Evolutionary conservation across 2,113 vertebrate species (phyloP).

Genomic region (Salvelinus alpinus): DNA sequence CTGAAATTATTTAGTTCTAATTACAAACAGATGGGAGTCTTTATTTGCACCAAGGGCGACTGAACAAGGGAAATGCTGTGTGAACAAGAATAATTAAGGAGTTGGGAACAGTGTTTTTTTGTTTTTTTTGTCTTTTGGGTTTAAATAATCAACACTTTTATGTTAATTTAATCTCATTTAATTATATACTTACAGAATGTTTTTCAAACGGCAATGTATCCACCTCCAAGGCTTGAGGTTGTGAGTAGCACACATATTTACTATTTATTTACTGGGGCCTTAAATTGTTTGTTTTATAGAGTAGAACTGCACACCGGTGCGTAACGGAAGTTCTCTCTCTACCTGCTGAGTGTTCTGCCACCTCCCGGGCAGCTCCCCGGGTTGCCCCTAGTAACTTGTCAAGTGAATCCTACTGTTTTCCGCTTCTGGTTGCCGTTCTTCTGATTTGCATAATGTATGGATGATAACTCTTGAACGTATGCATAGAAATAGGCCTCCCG

Average conservation of each 20-base stretch:
- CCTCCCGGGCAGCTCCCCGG: slow-evolving; percentile 42
- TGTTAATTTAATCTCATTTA: slow-evolving; percentile 98
- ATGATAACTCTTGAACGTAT: not conserved
- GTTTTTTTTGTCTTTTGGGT: slow-evolving; percentile 63
- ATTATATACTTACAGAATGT: slow-evolving; percentile 89
- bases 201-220: slow-evolving; percentile 61
- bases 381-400: slow-evolving; percentile 32
- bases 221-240: slow-evolving; percentile 37
- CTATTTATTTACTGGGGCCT: slow-evolving; percentile 30
- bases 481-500: not conserved
- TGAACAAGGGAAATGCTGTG: slow-evolving; percentile 97
- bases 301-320: slow-evolving; percentile 20
- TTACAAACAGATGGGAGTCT: slow-evolving; percentile 99
- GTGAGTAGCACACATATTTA: slow-evolving; percentile 4
- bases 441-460: not conserved
- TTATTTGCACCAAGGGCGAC: slow-evolving; percentile 99
- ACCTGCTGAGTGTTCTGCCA: slow-evolving; percentile 37
- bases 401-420: slow-evolving; percentile 19
- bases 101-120: slow-evolving; percentile 84
- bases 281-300: slow-evolving; percentile 39
- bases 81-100: slow-evolving; percentile 99
- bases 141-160: slow-evolving; percentile 96
- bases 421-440: not conserved
- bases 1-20: slow-evolving; percentile 99
- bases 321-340: slow-evolving; percentile 16